These are phyloP conservation scores for Lucilia sericata DNA, from an alignment of 1,140 invertebrate genomes.

Conservation along the genomic window DNA sequence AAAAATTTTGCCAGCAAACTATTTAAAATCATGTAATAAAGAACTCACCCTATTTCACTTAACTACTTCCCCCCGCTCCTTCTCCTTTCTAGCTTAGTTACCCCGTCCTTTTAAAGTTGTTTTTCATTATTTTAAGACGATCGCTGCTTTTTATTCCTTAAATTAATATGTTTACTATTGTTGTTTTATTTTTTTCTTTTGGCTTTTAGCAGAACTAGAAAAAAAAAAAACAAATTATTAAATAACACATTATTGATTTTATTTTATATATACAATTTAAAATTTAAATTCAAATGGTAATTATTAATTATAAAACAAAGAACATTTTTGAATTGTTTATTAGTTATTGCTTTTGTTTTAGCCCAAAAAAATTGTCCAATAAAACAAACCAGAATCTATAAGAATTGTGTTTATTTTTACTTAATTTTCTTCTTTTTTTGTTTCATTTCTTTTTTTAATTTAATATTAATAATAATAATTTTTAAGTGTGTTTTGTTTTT, in stretches of 20 bases:
- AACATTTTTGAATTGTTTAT: constrained; percentile 1
- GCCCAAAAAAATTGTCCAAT: constrained; percentile 20
- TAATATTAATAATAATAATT: constrained; percentile 16
- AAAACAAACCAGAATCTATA: constrained; percentile 39
- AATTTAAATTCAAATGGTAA: neutral
- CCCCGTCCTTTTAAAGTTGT: neutral
- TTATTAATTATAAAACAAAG: neutral
- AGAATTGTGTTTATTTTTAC: constrained; percentile 32
- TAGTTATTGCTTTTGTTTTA: constrained; percentile 34
- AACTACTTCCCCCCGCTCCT: neutral
- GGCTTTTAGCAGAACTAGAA: neutral
- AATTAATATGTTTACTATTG: neutral
- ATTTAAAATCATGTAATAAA: neutral
- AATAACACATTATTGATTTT: neutral
- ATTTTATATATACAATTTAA: neutral
- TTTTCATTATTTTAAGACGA: constrained; percentile 1
- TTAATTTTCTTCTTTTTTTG: neutral
- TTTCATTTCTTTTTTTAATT: neutral
- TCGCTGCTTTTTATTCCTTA: neutral
- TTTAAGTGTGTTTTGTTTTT: constrained; percentile 2
- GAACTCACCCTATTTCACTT: constrained; percentile 4
- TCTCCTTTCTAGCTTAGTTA: neutral
- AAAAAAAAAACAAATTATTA: constrained; percentile 23
- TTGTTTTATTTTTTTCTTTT: neutral
- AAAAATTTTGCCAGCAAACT: neutral